phyloP scores from a whole-genome alignment of 2,888 invertebrate genomes.

The Andricus quercusramuli region DNA sequence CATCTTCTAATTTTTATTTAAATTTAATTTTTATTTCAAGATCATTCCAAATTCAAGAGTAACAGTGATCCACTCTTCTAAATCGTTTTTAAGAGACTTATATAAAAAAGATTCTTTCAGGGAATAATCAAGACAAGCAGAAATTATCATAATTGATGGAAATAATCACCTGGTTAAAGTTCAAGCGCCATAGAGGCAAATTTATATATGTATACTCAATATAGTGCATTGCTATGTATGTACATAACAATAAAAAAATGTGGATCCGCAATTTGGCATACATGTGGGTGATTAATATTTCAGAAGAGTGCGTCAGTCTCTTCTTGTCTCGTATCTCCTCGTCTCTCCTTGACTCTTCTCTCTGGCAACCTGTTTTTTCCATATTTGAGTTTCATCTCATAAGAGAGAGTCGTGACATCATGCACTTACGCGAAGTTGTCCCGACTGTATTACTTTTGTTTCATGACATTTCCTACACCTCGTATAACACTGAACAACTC shows the following conservation, averaged over 20 bases:
- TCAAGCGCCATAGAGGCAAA: not conserved
- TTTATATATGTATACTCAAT: not conserved
- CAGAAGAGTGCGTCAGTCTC: conserved; percentile 51
- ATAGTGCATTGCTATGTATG: not conserved
- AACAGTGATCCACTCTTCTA: not conserved
- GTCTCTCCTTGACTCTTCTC: conserved; percentile 38
- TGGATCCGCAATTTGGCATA: conserved; percentile 2
- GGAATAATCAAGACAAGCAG: not conserved
- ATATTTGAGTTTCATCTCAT: conserved; percentile 51
- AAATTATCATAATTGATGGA: not conserved
- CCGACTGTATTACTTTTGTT: conserved; percentile 46
- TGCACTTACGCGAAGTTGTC: conserved; percentile 44
- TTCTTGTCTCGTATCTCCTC: conserved; percentile 48
- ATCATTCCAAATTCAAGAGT: not conserved
- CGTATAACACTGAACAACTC: conserved; percentile 2
- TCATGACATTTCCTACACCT: conserved; percentile 25
- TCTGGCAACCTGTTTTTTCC: conserved; percentile 60
- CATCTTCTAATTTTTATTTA: not conserved
- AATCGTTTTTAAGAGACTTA: not conserved
- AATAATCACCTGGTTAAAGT: not conserved
- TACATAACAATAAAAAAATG: conserved; percentile 2
- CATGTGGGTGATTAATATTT: conserved; percentile 20
- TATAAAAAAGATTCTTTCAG: not conserved
- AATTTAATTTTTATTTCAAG: not conserved
- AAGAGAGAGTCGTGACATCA: conserved; percentile 47